Evolutionary conservation across 2,888 invertebrate species (phyloP).

Genomic region (Eupithecia inturbata): DNA sequence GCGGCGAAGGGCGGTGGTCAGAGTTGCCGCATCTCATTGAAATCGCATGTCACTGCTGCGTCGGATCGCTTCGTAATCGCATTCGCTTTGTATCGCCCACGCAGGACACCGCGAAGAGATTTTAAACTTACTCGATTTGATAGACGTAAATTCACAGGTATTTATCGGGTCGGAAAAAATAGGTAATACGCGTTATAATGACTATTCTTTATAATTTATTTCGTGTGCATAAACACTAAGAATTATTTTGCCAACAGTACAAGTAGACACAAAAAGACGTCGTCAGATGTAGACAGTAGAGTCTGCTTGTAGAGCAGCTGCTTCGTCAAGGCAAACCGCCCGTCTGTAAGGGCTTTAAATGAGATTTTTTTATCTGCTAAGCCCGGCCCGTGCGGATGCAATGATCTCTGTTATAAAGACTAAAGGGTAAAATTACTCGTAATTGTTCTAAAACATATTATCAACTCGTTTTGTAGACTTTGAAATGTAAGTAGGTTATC

Average conservation of each 20-base stretch:
- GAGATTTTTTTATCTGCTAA: slow-evolving; percentile 46
- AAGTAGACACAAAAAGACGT: slow-evolving; percentile 64
- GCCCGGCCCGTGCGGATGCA: neutral
- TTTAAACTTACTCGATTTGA: no score
- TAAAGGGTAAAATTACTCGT: neutral
- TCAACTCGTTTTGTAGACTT: neutral
- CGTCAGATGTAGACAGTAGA: slow-evolving; percentile 42
- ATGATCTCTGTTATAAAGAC: neutral
- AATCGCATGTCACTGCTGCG: no score
- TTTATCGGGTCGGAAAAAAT: no score
- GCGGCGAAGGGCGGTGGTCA: no score
- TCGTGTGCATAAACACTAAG: neutral
- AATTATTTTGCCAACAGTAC: neutral
- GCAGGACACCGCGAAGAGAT: no score
- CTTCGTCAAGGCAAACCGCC: slow-evolving; percentile 77
- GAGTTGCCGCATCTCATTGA: no score
- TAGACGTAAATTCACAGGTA: no score
- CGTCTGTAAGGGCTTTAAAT: slow-evolving; percentile 64
- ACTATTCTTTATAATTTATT: neutral
- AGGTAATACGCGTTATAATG: no score
- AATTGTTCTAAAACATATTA: neutral
- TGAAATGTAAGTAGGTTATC: neutral
- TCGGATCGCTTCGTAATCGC: no score
- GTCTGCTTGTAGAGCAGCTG: slow-evolving; percentile 63
- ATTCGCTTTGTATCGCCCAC: no score